These are phyloP conservation scores for Acanthaster planci DNA, from an alignment of 35 echinoderm and acorn worm genomes.

Conservation along the genomic window DNA sequence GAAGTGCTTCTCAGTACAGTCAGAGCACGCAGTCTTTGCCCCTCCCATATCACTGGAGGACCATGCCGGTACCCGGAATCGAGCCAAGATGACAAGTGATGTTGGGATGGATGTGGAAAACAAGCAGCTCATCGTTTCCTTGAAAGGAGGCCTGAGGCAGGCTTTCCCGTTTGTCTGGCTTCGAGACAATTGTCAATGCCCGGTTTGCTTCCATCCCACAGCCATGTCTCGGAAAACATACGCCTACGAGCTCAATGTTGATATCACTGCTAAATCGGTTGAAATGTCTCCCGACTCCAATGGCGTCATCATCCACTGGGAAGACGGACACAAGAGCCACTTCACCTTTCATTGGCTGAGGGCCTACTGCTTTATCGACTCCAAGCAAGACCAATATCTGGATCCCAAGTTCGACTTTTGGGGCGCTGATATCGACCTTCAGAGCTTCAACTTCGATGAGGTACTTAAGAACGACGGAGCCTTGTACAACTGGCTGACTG, in stretches of 20 bases:
- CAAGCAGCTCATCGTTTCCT: neutral
- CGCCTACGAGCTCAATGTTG: conserved; percentile 28
- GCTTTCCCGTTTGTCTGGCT: conserved; percentile 47
- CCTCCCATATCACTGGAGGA: no score
- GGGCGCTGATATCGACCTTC: conserved; percentile 34
- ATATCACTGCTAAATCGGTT: neutral
- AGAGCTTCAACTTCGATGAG: conserved; percentile 51
- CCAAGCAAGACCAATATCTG: conserved; percentile 5
- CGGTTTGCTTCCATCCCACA: conserved; percentile 19
- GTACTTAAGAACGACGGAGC: conserved; percentile 50
- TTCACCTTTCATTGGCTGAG: conserved; percentile 24
- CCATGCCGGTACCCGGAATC: no score
- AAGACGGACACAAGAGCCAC: conserved; percentile 36
- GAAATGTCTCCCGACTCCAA: neutral
- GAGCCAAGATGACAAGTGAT: neutral
- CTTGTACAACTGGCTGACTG: conserved; percentile 54
- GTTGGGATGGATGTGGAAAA: neutral
- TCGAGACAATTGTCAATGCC: conserved; percentile 36
- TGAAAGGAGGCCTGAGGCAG: neutral
- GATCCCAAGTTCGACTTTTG: conserved; percentile 26
- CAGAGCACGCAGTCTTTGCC: no score
- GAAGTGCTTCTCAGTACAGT: no score
- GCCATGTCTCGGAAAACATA: neutral
- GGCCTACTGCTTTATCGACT: conserved; percentile 10
- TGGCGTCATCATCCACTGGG: conserved; percentile 34